A percentile compares a stretch with the other conserved stretches of the same genome.
phyloP scores from a whole-genome alignment of 2,113 vertebrate genomes.

The Lonchura striata region DNA sequence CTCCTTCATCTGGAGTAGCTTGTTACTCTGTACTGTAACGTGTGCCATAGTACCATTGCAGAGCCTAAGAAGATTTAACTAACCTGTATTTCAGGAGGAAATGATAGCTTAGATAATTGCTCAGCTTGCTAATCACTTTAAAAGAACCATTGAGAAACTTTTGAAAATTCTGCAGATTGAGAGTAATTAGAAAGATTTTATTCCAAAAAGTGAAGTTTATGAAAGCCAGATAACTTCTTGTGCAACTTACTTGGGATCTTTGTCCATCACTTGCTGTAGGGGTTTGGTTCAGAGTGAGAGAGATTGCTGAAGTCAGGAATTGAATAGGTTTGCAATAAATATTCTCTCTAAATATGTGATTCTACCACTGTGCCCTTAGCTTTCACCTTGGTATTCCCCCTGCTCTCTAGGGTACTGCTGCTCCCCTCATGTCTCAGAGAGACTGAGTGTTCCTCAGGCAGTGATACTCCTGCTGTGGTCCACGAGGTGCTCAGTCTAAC shows the following conservation, averaged over 20 bases:
- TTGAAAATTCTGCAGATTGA: not conserved
- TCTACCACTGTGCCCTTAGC: not conserved
- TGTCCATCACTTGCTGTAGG: not conserved
- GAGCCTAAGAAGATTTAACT: not conserved
- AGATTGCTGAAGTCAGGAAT: not conserved
- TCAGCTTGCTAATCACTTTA: not conserved
- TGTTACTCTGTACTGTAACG: not conserved
- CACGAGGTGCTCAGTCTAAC: not conserved
- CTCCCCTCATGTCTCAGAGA: not conserved
- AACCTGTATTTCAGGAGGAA: conserved; percentile 3
- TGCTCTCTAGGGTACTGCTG: not conserved
- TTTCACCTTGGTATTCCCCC: not conserved
- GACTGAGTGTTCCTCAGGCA: not conserved
- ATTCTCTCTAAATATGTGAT: not conserved
- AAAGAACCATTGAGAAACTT: not conserved
- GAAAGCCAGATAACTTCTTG: not conserved
- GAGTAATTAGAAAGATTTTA: not conserved
- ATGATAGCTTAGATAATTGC: not conserved
- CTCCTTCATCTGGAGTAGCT: not conserved
- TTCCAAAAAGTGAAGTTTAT: not conserved
- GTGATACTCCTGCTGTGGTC: not conserved
- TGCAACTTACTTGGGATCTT: not conserved
- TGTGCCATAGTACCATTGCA: not conserved
- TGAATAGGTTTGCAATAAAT: not conserved
- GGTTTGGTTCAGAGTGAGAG: not conserved